Base-by-base conservation (phyloP, 1,140 invertebrate genomes). In the Bactericera cockerelli region DNA sequence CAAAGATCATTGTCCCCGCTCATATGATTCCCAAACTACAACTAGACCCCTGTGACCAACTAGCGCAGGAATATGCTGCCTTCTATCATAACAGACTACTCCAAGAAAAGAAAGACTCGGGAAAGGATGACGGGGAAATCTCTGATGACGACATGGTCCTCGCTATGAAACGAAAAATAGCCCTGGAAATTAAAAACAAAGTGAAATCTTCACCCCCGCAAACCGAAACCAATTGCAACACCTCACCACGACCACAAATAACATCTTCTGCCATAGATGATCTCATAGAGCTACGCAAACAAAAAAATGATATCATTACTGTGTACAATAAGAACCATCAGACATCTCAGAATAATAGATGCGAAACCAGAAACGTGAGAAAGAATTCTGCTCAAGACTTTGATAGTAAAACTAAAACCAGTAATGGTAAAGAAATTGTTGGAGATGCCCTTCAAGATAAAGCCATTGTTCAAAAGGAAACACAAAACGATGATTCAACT, bases 181-280 rank as follows among this genome's bases (percentile, higher is more conserved):
- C 42, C n/a, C 4, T 10, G n/a, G 42, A 49, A n/a, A 49, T 49
- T 49, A 49, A 49, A 49, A 49, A 49, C 22, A 49, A 49, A 49
- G 42, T 49, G 3, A 49, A 49, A 19, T 4, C 42, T 6, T 6
- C 8, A 10, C 19, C 42, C 6, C n/a, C n/a, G 8, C 42, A 4
- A 6, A 4, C 6, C 8, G n/a, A 49, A 10, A n/a, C 4, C 22
- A 6, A 4, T 4, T 6, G 42, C n/a, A 49, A n/a, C 19, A 49
- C 8, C 3, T 19, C n/a, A 49, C 22, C n/a, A 4, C 4, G 19
- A 8, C 16, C 33, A 36, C 42, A 49, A 19, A 22, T 49, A 19
- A 31, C 28, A 31, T 31, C 28, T 13, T 6, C 28, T 6, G 28
- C 28, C 4, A 31, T 31, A 31, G 28, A 6, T 4, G n/a, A 49